Evolutionary conservation across 2,113 vertebrate species (phyloP), one percentile per base, ranked within the genome.

Genomic region (Paradoxurus hermaphroditus): DNA sequence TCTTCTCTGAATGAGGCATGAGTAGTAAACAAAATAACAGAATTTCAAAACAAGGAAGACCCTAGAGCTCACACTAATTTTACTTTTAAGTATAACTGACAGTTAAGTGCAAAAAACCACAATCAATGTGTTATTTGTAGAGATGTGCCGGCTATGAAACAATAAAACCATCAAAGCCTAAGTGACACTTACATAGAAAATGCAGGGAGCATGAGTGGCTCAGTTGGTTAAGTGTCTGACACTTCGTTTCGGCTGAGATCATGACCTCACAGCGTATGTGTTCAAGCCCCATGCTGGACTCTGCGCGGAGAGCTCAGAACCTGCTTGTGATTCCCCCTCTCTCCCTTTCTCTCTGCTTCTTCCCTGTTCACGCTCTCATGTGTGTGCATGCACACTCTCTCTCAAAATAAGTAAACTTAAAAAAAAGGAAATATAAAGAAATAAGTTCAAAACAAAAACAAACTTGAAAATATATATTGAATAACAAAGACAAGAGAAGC

Each of bases 131-230:
- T 51, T 90, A 93, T 70, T 34, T 88, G 46, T 62, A 86, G 73
- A 96, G 46, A 92, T 65, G 5, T 6, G n/a, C 36, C 83, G 16
- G 34, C 53, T 90, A 84, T 84, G 21, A 91, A 95, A 91, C 25
- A 83, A 87, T 65, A 91, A 97, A 91, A 46, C 11, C 25, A 93
- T 72, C 44, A 90, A 94, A 90, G 89, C 8, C 25, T n/a, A 90
- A 84, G 36, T 72, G 44, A 15, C n/a, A 77, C 77, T 96, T 91
- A 86, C 51, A 14, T 56, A 88, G 12, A 88, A 83, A 89, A 86
- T 39, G 49, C 34, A 93, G 56, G 21, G 21, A 25, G 21, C 56
- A 59, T 59, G 6, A 59, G 8, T 23, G 21, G 21, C 56, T 59
- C 56, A 8, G 21, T 9, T 59, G 56, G 21, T 59, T 59, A 21